phyloP scores from a whole-genome alignment of 2,888 invertebrate species.

The Polylopha cassiicola region DNA sequence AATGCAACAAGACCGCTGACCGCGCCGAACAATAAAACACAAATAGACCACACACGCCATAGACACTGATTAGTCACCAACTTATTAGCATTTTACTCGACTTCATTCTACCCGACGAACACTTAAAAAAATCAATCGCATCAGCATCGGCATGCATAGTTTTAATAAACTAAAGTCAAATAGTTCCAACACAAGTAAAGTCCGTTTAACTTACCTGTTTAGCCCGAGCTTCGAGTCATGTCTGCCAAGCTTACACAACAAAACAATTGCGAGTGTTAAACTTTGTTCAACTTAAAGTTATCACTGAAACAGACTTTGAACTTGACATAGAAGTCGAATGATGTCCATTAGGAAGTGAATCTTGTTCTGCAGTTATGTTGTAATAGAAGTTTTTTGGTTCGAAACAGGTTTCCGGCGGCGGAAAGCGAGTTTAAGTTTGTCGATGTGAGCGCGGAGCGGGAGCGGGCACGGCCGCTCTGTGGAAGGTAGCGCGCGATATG shows the following conservation, averaged over 20 bases:
- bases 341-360: slow-evolving; percentile 39
- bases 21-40: slow-evolving; percentile 16
- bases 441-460: slow-evolving; percentile 37
- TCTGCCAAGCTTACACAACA: slow-evolving; percentile 52
- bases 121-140: slow-evolving; percentile 4
- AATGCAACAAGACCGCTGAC: slow-evolving; percentile 30
- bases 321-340: slow-evolving; percentile 33
- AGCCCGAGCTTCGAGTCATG: slow-evolving; percentile 62
- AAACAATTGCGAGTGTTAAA: slow-evolving; percentile 40
- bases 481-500: slow-evolving; percentile 57
- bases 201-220: slow-evolving; percentile 72
- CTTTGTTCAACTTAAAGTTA: slow-evolving; percentile 55
- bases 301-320: slow-evolving; percentile 35
- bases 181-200: slow-evolving; percentile 47
- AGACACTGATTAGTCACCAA: slow-evolving; percentile 19
- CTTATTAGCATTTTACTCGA: slow-evolving; percentile 12
- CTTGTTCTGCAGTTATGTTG: slow-evolving; percentile 37
- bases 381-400: slow-evolving; percentile 41
- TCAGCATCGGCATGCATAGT: background rate
- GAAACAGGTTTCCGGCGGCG: slow-evolving; percentile 49
- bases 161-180: slow-evolving; percentile 22
- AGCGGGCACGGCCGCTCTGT: slow-evolving; percentile 45
- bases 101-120: slow-evolving; percentile 1
- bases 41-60: slow-evolving; percentile 16
- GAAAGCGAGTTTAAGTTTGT: slow-evolving; percentile 23